phyloP scores from a whole-genome alignment of 2,797 vertebrate species.

The Balearica regulorum region DNA sequence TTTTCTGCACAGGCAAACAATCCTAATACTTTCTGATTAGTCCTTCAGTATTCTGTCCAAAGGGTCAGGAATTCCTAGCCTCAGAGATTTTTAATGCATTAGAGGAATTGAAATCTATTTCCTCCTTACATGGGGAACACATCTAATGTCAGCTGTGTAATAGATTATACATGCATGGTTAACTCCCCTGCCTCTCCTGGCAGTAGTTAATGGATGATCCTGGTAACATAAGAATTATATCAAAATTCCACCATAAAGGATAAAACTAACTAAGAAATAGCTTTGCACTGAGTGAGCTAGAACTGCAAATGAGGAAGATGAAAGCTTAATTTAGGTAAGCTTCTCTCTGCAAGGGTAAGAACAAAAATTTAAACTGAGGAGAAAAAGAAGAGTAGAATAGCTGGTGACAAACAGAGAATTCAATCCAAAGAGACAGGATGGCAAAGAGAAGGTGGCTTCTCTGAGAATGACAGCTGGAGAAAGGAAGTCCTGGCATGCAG shows the following conservation, averaged over 20 bases:
- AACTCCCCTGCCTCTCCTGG: not conserved
- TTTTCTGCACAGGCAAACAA: not conserved
- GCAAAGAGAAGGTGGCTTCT: slow-evolving; percentile 5
- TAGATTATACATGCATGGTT: fast-evolving
- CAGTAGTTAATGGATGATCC: not conserved
- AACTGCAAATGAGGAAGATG: not conserved
- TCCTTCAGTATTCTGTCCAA: not conserved
- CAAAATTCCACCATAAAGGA: not conserved
- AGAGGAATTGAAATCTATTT: not conserved
- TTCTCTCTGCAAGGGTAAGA: not conserved
- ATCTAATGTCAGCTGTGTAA: not conserved
- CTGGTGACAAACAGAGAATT: slow-evolving; percentile 3
- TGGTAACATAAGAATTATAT: not conserved
- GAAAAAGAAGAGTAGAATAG: not conserved
- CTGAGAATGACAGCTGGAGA: slow-evolving; percentile 14
- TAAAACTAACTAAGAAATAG: not conserved
- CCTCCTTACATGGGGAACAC: not conserved
- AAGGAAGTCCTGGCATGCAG: not conserved
- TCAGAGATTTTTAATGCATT: not conserved
- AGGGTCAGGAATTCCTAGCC: not conserved
- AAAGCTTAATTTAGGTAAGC: not conserved
- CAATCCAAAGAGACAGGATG: not conserved
- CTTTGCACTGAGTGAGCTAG: not conserved
- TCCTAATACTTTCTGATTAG: not conserved
- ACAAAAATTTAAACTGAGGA: not conserved